phyloP scores from a whole-genome alignment of 2,113 vertebrate species.

The Onychostoma macrolepis region DNA sequence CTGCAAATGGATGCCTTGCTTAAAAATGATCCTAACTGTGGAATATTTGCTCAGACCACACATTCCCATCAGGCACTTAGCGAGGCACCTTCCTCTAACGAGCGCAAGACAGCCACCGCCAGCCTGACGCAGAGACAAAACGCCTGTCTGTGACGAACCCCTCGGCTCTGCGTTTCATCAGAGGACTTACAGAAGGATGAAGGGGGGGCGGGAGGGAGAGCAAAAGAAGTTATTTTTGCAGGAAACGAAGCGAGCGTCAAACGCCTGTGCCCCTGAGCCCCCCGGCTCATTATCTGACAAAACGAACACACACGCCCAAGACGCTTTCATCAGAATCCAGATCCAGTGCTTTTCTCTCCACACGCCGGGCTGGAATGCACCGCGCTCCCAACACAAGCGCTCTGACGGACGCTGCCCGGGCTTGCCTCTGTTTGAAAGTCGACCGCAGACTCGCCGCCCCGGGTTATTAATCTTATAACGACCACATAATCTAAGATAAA shows the following conservation, averaged over 20 bases:
- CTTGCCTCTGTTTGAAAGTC: conserved; percentile 89
- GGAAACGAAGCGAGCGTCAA: conserved; percentile 88
- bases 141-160: conserved; percentile 75
- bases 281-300: conserved; percentile 86
- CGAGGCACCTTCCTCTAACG: conserved; percentile 75
- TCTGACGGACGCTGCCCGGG: conserved; percentile 81
- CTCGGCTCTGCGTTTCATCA: conserved; percentile 64
- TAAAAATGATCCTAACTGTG: background rate
- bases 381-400: conserved; percentile 78
- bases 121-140: conserved; percentile 71
- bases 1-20: background rate
- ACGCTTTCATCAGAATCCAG: conserved; percentile 86
- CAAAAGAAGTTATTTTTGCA: conserved; percentile 72
- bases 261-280: conserved; percentile 77
- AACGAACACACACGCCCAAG: conserved; percentile 75
- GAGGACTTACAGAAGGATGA: conserved; percentile 55
- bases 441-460: conserved; percentile 83
- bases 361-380: conserved; percentile 85
- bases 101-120: conserved; percentile 71
- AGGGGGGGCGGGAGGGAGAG: conserved; percentile 38
- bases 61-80: conserved; percentile 1
- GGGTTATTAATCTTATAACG: conserved; percentile 86
- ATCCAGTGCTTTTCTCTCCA: conserved; percentile 69
- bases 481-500: conserved; percentile 87
- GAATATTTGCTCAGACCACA: background rate